Base-by-base conservation (phyloP, 2,888 invertebrate species). In the Leucophenga montana region DNA sequence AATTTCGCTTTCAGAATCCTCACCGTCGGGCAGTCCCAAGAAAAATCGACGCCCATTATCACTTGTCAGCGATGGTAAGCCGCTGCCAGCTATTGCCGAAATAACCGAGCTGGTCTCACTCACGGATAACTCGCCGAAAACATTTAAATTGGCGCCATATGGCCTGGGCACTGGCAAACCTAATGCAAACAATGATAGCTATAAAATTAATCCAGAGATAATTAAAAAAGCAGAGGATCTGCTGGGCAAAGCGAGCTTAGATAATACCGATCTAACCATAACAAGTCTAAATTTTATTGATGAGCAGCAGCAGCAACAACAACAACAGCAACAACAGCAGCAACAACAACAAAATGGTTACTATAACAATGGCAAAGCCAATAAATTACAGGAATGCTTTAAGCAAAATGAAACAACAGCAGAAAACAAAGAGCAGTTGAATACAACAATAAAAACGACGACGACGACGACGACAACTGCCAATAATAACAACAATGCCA, bases 61-160 rank as follows among this genome's bases (percentile, higher is more conserved):
- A 9, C 88, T 92, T 48, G 89, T 93, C 68, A 92, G 92, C 72
- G 92, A 92, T 73, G 91, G 91, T 0, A 93, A 93, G 87, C 90
- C 90, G 83, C 89, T 94, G 79, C 92, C 93, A 75, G 92, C 91
- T 13, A 93, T 93, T 76, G 91, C 92, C 39, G 94, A 94, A 88
- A 91, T 91, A 74, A 92, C 93, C 27, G 94, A 94, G 87, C 91
- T 93, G 89, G 92, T 92, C 68, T 92, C 92, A 20, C 86, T 93
- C 56, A 92, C 92, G 73, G 91, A 91, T 73, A 83, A 81, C 70
- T 87, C 87, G 20, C 85, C 87, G n/a, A 88, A 85, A 78, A 85
- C 86, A 13, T 87, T 87, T 71, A 88, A 88, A 73, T 75, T 87
- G 57, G 84, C 88, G 5, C 86, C 87, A 0, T 85, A 72, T 61